Base-by-base conservation (phyloP, 2,113 vertebrate species). In the Phyllostomus hastatus region DNA sequence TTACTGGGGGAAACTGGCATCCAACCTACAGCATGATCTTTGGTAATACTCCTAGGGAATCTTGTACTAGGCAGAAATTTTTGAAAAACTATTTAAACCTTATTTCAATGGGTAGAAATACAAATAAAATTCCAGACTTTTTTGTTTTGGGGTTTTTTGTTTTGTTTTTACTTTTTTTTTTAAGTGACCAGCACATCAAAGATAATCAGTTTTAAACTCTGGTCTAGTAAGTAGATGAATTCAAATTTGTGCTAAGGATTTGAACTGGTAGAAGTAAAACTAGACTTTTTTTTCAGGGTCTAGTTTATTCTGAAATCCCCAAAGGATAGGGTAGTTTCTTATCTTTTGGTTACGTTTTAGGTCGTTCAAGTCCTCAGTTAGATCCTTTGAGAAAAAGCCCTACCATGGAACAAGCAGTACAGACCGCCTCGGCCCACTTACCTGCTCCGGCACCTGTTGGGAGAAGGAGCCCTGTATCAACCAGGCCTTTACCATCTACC, bases 331-430 rank as follows among this genome's bases (percentile, higher is more conserved):
- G 81, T 97, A 98, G 97, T 96, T 88, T 96, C 95, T 97, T 97
- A 97, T 91, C 78, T 96, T 90, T 67, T 96, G 92, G 92, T 94
- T 97, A 78, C 95, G 5, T 92, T 97, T 54, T 97, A 99, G 99
- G 99, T 91, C 99, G 97, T 80, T 98, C 98, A 54, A 99, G 99
- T 96, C 99, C 99, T 80, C 98, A 99, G 88, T 97, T 99, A 94
- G 99, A 99, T 73, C 94, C 99, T 91, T 97, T 99, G 97, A 98
- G 98, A 84, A 99, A 99, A 98, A 99, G 98, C 97, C 98, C 99
- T 54, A 97, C 98, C 48, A 97, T 99, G 98, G 99, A 99, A 94
- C 99, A 99, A 95, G 98, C 98, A 2, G 99, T 99, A 15, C 99
- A 99, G 97, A 98, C 99, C 38, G 98, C 99, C 57, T 97, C 99